Base-by-base conservation (phyloP, 2,113 vertebrate species). In the Macquaria australasica region DNA sequence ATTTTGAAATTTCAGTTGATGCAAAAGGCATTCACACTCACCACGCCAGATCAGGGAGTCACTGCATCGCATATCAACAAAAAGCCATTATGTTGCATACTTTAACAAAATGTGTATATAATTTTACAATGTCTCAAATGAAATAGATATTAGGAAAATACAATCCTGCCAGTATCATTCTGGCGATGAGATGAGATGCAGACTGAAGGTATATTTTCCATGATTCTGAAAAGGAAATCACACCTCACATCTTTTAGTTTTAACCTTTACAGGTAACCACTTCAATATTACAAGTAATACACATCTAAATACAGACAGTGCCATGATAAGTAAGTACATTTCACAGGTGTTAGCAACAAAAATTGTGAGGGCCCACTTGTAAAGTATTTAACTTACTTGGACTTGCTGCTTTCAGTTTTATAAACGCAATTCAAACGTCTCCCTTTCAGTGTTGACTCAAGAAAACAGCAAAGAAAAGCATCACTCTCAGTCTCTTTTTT, bases 301-400 rank as follows among this genome's bases (percentile, higher is more conserved):
- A 55, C 63, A 59, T 67, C 20, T 21, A 71, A 48, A 39, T 66
- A 25, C n/a, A 69, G 3, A 39, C 8, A 25, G 2, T n/a, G 8
- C 9, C 4, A 25, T 45, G 11, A 70, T 50, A 64, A 41, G 3
- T 21, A n/a, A 41, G 64, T 18, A 3, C 7, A 55, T 45, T 79
- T 34, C 14, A 60, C 14, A 56, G 6, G 6, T 43, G 8, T 20
- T 16, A 21, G 62, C 10, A 55, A 34, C 31, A 51, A 45, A 37
- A 28, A 34, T 1, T 10, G 5, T 21, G 0, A 56, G 16, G 10
- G 28, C 25, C 4, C 16, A 64, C 3, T 5, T 21, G 4, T 25
- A 23, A 71, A 51, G 6, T 59, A 23, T 66, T 75, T 67, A 20
- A 80, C 69, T 79, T 83, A 79, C 77, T 55, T 62, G 5, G 73